Evolutionary conservation across 2,888 invertebrate genomes (phyloP).

Genomic region (Sabellastarte sp.): DNA sequence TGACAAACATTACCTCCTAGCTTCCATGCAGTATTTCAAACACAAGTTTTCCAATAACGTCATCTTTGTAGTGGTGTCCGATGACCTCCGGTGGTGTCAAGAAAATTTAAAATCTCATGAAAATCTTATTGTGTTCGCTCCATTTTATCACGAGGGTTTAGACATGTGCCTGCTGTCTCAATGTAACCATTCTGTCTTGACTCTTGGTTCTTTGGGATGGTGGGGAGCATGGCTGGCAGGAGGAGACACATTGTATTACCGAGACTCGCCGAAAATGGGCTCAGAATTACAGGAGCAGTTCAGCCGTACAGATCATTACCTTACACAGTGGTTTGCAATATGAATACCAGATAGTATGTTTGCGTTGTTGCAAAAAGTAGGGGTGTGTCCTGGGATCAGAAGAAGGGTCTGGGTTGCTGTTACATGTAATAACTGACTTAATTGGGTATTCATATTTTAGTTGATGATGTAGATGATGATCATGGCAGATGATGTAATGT

Average conservation of each 20-base stretch:
- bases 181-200: conserved; percentile 32
- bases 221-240: conserved; percentile 29
- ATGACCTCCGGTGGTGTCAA: conserved; percentile 24
- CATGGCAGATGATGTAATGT: too few species aligned
- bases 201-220: conserved; percentile 31
- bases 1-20: conserved; percentile 16
- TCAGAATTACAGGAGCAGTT: conserved; percentile 21
- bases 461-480: too few species aligned
- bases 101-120: conserved; percentile 13
- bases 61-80: conserved; percentile 29
- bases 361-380: too few species aligned
- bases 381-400: too few species aligned
- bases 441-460: too few species aligned
- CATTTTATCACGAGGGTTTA: conserved; percentile 9
- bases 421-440: too few species aligned
- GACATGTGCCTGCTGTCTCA: conserved; percentile 27
- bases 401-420: too few species aligned
- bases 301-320: too few species aligned
- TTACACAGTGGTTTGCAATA: too few species aligned
- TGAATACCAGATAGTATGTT: too few species aligned
- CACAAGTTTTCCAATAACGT: conserved; percentile 21
- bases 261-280: conserved; percentile 19
- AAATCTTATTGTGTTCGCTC: conserved; percentile 18
- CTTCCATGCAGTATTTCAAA: conserved; percentile 26
- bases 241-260: conserved; percentile 26